A percentile compares a stretch with the other conserved stretches of the same genome.
These are phyloP conservation scores for Neostethus bicornis DNA, from an alignment of 2,797 vertebrate species.

Conservation along the genomic window DNA sequence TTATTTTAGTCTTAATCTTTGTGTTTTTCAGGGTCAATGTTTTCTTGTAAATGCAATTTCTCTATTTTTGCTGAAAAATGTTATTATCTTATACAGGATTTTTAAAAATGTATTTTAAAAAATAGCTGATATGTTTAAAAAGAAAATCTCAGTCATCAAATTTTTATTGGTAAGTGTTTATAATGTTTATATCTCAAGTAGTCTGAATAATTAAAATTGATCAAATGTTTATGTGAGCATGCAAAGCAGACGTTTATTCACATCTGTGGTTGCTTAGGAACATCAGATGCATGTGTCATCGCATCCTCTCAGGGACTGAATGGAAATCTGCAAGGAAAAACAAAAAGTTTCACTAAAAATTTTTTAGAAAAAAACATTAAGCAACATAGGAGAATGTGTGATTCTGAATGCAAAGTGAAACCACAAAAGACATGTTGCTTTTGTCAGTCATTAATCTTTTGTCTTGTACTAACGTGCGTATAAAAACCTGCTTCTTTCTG, in stretches of 20 bases:
- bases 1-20: conserved; percentile 22
- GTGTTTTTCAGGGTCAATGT: conserved; percentile 5
- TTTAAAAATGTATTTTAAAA: no score
- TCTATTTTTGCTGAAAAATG: conserved; percentile 6
- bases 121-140: no score
- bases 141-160: no score
- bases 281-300: conserved; percentile 44
- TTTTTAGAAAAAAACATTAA: background rate
- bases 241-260: conserved; percentile 54
- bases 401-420: background rate
- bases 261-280: conserved; percentile 72
- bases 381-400: background rate
- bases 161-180: conserved; percentile 8
- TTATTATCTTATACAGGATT: no score
- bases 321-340: conserved; percentile 30
- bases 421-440: no score
- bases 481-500: conserved; percentile 4
- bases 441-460: background rate
- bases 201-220: conserved; percentile 19
- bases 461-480: conserved; percentile 1
- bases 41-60: conserved; percentile 2
- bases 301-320: conserved; percentile 25
- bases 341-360: conserved; percentile 12
- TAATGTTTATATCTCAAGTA: background rate
- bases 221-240: conserved; percentile 33